These are phyloP conservation scores for Trachythela sp. DNA, from an alignment of 64 coral and sea anemone genomes.

Conservation along the genomic window DNA sequence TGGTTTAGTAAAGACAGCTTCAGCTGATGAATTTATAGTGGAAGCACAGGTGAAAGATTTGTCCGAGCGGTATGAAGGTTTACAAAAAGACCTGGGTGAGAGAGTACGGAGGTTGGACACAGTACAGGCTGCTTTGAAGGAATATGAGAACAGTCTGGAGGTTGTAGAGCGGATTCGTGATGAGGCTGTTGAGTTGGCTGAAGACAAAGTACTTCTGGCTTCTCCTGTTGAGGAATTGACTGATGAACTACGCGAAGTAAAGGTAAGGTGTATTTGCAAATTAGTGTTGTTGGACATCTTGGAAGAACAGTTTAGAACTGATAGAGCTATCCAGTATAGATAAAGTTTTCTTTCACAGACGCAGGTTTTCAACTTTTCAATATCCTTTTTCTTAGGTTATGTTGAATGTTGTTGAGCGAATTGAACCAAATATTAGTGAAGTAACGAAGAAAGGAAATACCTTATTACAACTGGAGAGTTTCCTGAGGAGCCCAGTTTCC, in stretches of 20 bases:
- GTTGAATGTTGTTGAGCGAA: not conserved
- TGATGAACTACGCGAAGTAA: not conserved
- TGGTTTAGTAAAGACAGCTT: conserved; percentile 62
- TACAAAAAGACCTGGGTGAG: conserved; percentile 36
- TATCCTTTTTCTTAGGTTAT: not conserved
- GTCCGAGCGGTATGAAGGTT: conserved; percentile 67
- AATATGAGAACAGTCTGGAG: conserved; percentile 61
- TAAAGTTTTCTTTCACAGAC: no score
- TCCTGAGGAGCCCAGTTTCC: not conserved
- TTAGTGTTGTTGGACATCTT: no score
- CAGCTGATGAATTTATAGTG: conserved; percentile 75
- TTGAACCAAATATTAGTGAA: not conserved
- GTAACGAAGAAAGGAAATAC: not conserved
- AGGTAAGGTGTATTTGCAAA: not conserved
- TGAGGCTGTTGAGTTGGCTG: conserved; percentile 38
- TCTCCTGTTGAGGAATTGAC: not conserved
- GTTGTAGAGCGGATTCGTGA: conserved; percentile 61
- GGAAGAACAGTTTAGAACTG: no score
- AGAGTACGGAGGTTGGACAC: conserved; percentile 48
- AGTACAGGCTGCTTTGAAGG: conserved; percentile 57
- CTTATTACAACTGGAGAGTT: conserved; percentile 5
- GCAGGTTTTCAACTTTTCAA: not conserved
- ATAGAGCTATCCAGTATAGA: no score
- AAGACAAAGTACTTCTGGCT: not conserved
- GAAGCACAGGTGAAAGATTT: conserved; percentile 81